These are phyloP conservation scores for Piaya cayana DNA, from an alignment of 2,113 vertebrate species.

Conservation along the genomic window DNA sequence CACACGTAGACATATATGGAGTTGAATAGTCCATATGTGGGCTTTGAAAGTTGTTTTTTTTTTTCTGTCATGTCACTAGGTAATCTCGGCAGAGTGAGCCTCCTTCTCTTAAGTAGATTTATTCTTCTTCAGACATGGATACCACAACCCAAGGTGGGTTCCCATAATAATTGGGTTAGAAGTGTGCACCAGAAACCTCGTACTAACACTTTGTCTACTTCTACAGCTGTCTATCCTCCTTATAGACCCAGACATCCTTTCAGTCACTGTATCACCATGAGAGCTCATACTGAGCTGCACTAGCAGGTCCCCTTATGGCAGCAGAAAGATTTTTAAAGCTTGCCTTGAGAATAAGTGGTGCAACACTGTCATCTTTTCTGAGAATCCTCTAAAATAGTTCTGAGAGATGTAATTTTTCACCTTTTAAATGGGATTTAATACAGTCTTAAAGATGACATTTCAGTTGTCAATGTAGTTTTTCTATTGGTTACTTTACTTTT, in stretches of 20 bases:
- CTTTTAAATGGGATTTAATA: neutral
- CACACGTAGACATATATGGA: too few species aligned
- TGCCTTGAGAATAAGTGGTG: neutral
- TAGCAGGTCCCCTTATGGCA: neutral
- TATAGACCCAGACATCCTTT: neutral
- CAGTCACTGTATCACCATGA: neutral
- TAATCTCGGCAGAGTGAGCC: neutral
- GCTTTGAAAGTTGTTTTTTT: neutral
- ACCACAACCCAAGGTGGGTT: neutral
- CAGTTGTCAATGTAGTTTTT: neutral
- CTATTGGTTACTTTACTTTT: neutral
- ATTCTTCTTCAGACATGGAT: neutral
- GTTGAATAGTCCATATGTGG: neutral
- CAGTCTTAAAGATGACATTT: neutral
- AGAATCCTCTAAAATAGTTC: neutral
- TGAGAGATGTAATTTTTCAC: neutral
- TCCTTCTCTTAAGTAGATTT: neutral
- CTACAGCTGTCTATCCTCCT: neutral
- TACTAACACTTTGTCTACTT: neutral
- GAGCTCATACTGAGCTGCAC: neutral
- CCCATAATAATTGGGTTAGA: neutral
- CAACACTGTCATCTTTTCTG: neutral
- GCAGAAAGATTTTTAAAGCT: neutral
- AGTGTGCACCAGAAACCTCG: rapidly evolving
- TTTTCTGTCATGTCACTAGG: neutral